Evolutionary conservation across 30 jellyfish, hydroid and myxozoan genomes (phyloP).

Genomic region (Aurelia aurita): DNA sequence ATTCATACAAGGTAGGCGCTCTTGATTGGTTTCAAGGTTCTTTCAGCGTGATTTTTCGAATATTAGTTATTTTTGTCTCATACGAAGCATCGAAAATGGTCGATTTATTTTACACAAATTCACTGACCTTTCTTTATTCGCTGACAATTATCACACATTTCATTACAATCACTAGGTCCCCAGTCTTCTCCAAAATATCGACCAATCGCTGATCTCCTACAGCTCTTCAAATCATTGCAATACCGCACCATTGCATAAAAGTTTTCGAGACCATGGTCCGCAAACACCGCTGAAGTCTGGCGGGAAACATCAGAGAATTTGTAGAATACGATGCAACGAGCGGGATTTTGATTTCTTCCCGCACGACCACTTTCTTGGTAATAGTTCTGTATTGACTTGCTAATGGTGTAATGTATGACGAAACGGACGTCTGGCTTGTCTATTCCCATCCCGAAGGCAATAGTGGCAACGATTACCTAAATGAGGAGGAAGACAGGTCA

Average conservation of each 20-base stretch:
- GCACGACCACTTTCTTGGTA: slow-evolving; percentile 99
- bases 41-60: too few relatives aligned
- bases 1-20: too few relatives aligned
- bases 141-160: slow-evolving; percentile 88
- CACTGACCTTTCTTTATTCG: slow-evolving; percentile 1
- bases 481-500: background rate
- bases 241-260: slow-evolving; percentile 75
- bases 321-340: slow-evolving; percentile 84
- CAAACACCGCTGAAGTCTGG: slow-evolving; percentile 80
- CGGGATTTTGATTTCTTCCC: slow-evolving; percentile 83
- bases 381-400: slow-evolving; percentile 91
- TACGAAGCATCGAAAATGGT: too few relatives aligned
- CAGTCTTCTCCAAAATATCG: slow-evolving; percentile 80
- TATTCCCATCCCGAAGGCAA: slow-evolving; percentile 97
- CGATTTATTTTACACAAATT: background rate
- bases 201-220: slow-evolving; percentile 87
- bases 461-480: slow-evolving; percentile 92
- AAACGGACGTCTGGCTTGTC: slow-evolving; percentile 94
- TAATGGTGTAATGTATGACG: slow-evolving; percentile 88
- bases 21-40: too few relatives aligned
- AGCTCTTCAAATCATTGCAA: slow-evolving; percentile 66
- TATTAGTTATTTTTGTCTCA: too few relatives aligned
- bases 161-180: slow-evolving; percentile 61
- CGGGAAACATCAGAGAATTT: slow-evolving; percentile 86
- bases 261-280: slow-evolving; percentile 87